Evolutionary conservation across 2,113 vertebrate genomes (phyloP), one percentile per base, ranked within the genome.

Genomic region (Spea multiplicata): DNA sequence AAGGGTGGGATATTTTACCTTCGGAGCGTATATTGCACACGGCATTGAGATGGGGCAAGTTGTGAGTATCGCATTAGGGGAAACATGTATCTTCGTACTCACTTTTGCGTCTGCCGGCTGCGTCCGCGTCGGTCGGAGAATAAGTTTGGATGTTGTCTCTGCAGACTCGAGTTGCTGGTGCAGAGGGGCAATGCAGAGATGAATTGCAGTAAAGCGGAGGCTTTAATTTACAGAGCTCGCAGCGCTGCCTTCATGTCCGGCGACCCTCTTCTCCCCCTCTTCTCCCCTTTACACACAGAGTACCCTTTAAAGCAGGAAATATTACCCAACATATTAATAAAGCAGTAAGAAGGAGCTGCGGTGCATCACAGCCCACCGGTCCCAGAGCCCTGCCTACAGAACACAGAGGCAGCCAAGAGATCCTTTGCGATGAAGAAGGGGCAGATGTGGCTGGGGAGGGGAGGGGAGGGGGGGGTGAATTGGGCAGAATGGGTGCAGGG

Each of bases 141-240:
- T 59, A 71, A 66, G 12, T 80, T 80, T 61, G 3, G 55, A n/a
- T 5, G 5, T 7, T 57, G 3, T 10, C 44, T 30, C 45, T 14
- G 64, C 64, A 50, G 46, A 16, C 71, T 66, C 44, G 3, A 46
- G 17, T 14, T 9, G 71, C n/a, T 66, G 44, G 5, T 68, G 78
- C 78, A 50, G 78, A 13, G 57, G 71, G 52, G 67, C 78, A 67
- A 73, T 4, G 65, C 0, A 48, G 68, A 81, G 85, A 71, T 86
- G 81, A 80, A 83, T 75, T 57, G 82, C 45, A 71, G 77, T 78
- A 55, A 50, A 5, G 4, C 3, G 74, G 84, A 82, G 82, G 83
- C 82, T 81, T 44, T 30, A 44, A 16, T 49, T 30, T 52, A 66
- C 48, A 16, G 73, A 84, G 64, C 76, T 69, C 82, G 84, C 81